A percentile compares a stretch with the other conserved stretches of the same genome.
phyloP scores from a whole-genome alignment of 2,113 vertebrate species.

The Nanger granti region DNA sequence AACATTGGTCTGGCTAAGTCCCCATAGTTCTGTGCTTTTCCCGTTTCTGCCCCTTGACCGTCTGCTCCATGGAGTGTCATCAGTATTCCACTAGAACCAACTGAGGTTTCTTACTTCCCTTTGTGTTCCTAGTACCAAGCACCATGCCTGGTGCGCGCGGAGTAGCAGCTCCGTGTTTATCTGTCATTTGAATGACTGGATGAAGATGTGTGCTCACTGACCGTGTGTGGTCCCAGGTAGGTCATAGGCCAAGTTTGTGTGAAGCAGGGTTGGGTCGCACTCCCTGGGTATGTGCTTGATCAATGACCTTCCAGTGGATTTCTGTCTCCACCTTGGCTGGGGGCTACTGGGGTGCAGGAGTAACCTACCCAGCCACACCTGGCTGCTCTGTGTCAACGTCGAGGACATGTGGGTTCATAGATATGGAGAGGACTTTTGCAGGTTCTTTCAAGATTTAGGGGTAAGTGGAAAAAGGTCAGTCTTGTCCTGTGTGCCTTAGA shows the following conservation, averaged over 20 bases:
- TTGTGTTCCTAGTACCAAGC: background rate
- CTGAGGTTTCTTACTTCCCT: background rate
- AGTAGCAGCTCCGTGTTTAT: background rate
- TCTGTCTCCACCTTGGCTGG: background rate
- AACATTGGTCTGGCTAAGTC: background rate
- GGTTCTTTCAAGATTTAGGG: background rate
- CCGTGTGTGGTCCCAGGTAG: accelerated
- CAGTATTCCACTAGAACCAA: background rate
- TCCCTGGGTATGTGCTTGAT: accelerated
- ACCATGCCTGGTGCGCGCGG: accelerated
- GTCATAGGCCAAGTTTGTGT: accelerated
- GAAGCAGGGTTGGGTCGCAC: background rate
- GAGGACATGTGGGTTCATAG: background rate
- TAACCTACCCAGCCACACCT: accelerated
- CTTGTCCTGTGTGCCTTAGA: background rate
- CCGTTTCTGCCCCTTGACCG: background rate
- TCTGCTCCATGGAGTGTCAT: accelerated
- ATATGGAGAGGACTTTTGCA: background rate
- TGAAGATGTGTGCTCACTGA: background rate
- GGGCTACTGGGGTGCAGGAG: background rate
- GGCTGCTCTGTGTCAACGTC: background rate
- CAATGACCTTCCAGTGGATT: background rate
- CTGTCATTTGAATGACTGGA: background rate
- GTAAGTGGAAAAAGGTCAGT: accelerated
- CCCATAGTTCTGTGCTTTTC: background rate